Percentiles rank a stretch among this genome's conserved stretches.
These are phyloP conservation scores for Triplophysa bombifrons DNA, from an alignment of 2,797 vertebrate species.

Conservation along the genomic window DNA sequence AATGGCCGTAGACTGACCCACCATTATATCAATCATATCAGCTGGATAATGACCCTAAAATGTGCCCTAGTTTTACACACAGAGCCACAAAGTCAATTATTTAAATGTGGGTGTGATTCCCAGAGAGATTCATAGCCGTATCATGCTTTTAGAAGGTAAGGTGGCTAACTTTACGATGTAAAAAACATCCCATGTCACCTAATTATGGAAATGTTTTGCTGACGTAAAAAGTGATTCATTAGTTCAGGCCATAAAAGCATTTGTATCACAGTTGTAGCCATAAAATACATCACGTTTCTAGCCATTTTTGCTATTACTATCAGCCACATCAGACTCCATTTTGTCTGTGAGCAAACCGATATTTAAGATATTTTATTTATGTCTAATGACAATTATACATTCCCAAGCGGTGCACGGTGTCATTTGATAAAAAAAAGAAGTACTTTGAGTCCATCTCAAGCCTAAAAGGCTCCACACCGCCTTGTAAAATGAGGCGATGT, in stretches of 20 bases:
- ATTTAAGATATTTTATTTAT: not conserved
- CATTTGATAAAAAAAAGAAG: not conserved
- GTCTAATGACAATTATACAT: not conserved
- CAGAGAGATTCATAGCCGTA: not conserved
- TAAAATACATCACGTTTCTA: not conserved
- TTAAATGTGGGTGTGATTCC: constrained; percentile 6
- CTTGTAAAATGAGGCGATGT: constrained; percentile 1
- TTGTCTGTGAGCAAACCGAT: not conserved
- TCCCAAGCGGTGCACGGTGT: too few species aligned
- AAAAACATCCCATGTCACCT: not conserved
- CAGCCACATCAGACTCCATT: not conserved
- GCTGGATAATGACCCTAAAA: constrained; percentile 39
- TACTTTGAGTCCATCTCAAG: not conserved
- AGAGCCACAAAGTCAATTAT: not conserved
- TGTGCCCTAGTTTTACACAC: constrained; percentile 44
- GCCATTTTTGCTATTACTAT: too few species aligned
- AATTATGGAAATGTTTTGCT: constrained; percentile 4
- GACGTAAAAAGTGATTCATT: not conserved
- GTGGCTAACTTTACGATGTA: not conserved
- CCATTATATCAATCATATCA: constrained; percentile 52
- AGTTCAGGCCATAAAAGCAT: not conserved
- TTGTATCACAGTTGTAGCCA: not conserved
- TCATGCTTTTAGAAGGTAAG: constrained; percentile 13
- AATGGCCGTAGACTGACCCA: not conserved
- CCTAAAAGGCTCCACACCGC: not conserved